These are phyloP conservation scores for Chaetophractus vellerosus DNA, from an alignment of 2,797 vertebrate genomes.

Conservation along the genomic window DNA sequence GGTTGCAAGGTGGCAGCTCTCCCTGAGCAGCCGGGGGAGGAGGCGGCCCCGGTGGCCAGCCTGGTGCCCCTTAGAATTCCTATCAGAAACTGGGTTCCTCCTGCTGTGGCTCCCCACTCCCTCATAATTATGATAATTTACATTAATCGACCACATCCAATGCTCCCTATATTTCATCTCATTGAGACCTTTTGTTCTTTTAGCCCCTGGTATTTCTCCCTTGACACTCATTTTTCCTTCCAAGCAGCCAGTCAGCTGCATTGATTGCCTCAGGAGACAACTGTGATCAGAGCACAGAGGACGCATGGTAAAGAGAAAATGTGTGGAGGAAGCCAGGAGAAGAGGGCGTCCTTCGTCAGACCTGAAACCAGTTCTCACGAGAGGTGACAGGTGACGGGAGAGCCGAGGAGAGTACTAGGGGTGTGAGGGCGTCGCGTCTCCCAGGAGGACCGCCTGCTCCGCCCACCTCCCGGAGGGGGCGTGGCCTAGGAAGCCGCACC, in stretches of 20 bases:
- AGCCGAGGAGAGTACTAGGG: too few relatives aligned
- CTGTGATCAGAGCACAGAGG: not conserved
- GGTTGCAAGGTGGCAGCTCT: constrained; percentile 68
- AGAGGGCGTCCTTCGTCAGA: not conserved
- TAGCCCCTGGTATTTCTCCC: not conserved
- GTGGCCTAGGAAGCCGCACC: not conserved
- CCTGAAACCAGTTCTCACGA: not conserved
- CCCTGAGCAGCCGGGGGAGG: constrained; percentile 1
- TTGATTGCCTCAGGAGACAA: not conserved
- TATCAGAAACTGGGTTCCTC: not conserved
- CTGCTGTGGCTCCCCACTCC: not conserved
- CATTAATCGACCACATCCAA: not conserved
- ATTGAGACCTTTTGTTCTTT: constrained; percentile 2
- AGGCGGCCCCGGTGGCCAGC: not conserved
- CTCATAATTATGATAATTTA: not conserved
- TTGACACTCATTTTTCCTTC: not conserved
- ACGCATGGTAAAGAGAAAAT: not conserved
- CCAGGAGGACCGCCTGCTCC: not conserved
- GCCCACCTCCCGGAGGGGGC: not conserved
- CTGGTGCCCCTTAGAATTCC: not conserved
- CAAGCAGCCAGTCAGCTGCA: not conserved
- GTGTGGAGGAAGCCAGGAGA: not conserved
- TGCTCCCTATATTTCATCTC: not conserved
- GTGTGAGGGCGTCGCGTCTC: not conserved
- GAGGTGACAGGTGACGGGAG: not conserved